phyloP scores from a whole-genome alignment of 2,888 invertebrate species.

The Choristoneura rosaceana region DNA sequence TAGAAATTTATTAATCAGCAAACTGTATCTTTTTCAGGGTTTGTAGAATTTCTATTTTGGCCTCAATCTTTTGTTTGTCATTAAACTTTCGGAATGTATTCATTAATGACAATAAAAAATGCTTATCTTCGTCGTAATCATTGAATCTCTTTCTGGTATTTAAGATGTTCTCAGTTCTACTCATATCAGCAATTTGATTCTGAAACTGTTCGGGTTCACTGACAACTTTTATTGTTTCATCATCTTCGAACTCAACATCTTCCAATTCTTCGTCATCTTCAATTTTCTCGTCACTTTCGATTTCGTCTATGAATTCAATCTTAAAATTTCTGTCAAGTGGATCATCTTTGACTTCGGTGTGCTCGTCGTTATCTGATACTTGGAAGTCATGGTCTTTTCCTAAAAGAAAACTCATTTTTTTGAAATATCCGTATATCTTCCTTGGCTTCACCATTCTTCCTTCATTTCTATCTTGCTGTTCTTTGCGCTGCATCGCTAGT shows the following conservation, averaged over 20 bases:
- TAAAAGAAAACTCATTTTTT: constrained; percentile 57
- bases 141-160: constrained; percentile 50
- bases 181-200: not conserved
- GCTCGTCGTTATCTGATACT: constrained; percentile 35
- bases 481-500: constrained; percentile 57
- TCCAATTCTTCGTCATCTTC: not conserved
- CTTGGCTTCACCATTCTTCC: constrained; percentile 53
- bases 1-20: not conserved
- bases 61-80: constrained; percentile 64
- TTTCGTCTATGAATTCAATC: not conserved
- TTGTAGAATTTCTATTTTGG: constrained; percentile 65
- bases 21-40: constrained; percentile 52
- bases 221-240: not conserved
- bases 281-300: not conserved
- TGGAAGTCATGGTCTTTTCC: constrained; percentile 44
- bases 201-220: constrained; percentile 7
- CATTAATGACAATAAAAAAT: constrained; percentile 65
- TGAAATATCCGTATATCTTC: constrained; percentile 63
- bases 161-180: not conserved
- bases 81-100: constrained; percentile 63
- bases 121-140: constrained; percentile 65
- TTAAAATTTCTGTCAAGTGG: constrained; percentile 25
- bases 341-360: constrained; percentile 47
- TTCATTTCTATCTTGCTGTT: constrained; percentile 49
- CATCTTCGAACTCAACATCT: not conserved